phyloP scores from a whole-genome alignment of 2,797 vertebrate genomes.

The Synaphobranchus kaupii region DNA sequence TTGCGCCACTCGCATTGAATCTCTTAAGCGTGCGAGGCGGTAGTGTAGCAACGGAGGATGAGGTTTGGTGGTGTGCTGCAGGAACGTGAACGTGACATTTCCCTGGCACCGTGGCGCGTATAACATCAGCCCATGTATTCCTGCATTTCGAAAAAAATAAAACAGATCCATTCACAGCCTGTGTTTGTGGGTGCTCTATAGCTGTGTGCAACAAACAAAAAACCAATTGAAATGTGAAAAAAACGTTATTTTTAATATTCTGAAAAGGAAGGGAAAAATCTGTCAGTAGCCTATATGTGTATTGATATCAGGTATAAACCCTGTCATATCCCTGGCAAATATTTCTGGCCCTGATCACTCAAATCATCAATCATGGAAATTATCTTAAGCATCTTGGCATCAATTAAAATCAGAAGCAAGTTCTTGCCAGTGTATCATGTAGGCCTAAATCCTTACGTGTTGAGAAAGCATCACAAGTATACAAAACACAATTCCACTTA shows the following conservation, averaged over 20 bases:
- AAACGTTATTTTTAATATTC: not conserved
- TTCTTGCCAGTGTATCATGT: not conserved
- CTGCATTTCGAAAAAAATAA: not conserved
- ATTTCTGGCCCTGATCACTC: not conserved
- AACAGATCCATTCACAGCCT: not conserved
- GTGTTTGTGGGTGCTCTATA: not conserved
- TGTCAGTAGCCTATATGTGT: not conserved
- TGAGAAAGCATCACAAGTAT: not conserved
- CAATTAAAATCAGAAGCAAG: not conserved
- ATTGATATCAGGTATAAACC: not conserved
- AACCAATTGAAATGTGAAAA: not conserved
- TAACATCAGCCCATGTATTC: not conserved
- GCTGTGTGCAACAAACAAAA: not conserved
- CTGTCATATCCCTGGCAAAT: not conserved
- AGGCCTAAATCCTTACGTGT: not conserved
- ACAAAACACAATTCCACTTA: not conserved
- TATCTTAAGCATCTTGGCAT: not conserved
- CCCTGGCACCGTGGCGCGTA: not conserved
- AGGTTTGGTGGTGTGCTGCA: slow-evolving; percentile 14
- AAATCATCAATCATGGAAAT: not conserved
- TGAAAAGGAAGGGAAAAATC: not conserved
- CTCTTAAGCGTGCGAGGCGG: slow-evolving; percentile 46
- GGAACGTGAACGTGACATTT: not conserved
- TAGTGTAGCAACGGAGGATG: slow-evolving; percentile 51
- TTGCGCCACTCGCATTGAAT: slow-evolving; percentile 50